Percentiles rank a stretch among this genome's conserved stretches.
Evolutionary conservation across 2,888 invertebrate genomes (phyloP).

Genomic region (Cephonodes hylas): DNA sequence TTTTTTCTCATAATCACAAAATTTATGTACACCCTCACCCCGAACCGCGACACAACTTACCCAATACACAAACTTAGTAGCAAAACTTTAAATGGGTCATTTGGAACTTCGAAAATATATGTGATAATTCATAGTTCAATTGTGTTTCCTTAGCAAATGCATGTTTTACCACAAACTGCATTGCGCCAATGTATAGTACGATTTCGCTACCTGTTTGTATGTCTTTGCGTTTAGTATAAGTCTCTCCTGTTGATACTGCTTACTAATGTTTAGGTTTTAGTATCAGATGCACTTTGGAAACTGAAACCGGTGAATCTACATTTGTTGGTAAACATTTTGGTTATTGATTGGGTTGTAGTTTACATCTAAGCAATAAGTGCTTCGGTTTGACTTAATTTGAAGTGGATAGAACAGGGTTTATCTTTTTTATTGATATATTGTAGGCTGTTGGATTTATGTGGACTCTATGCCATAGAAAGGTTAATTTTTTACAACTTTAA

Average conservation of each 20-base stretch:
- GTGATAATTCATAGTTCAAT: conserved; percentile 1
- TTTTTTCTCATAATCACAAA: background rate
- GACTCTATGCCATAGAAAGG: too few relatives aligned
- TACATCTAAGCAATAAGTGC: too few relatives aligned
- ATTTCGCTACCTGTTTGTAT: background rate
- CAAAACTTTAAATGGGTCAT: conserved; percentile 14
- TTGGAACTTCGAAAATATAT: conserved; percentile 12
- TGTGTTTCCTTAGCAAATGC: background rate
- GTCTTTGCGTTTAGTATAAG: background rate
- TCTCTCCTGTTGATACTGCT: background rate
- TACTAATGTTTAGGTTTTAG: background rate
- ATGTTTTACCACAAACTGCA: background rate
- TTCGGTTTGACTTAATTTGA: too few relatives aligned
- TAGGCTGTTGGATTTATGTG: too few relatives aligned
- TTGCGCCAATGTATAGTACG: background rate
- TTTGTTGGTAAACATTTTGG: background rate
- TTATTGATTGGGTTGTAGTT: background rate
- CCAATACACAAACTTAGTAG: conserved; percentile 12
- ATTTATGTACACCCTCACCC: background rate
- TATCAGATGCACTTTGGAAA: too few relatives aligned
- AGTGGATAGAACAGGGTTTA: too few relatives aligned
- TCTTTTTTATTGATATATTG: too few relatives aligned
- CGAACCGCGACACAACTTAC: background rate
- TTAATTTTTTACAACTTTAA: too few relatives aligned
- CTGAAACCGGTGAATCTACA: too few relatives aligned